phyloP scores from a whole-genome alignment of 1,140 invertebrate genomes.

The Bombus vancouverensis region DNA sequence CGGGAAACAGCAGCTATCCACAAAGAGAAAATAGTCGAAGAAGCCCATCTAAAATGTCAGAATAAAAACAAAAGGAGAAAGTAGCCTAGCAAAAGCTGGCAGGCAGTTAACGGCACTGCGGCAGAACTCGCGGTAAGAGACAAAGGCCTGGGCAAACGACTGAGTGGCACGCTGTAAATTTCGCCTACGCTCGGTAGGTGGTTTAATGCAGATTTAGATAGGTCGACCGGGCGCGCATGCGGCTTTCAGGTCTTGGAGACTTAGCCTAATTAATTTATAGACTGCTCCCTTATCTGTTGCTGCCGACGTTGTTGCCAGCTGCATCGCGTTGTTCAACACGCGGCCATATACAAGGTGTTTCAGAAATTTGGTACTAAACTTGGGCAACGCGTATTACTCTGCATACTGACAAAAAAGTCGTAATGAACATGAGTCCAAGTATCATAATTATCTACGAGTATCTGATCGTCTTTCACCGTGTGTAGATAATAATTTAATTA shows the following conservation, averaged over 20 bases:
- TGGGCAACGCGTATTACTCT: not conserved
- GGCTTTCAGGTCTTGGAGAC: constrained; percentile 77
- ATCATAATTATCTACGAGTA: no score
- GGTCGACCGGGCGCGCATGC: constrained; percentile 55
- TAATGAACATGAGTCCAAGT: not conserved
- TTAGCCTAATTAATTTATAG: constrained; percentile 81
- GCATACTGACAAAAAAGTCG: not conserved
- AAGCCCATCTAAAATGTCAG: no score
- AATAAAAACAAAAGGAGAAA: no score
- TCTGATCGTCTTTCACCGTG: no score
- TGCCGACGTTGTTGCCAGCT: constrained; percentile 54
- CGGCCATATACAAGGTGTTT: not conserved
- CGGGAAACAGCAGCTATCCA: not conserved
- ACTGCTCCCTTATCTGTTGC: constrained; percentile 75
- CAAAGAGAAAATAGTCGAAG: not conserved
- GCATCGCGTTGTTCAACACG: constrained; percentile 34
- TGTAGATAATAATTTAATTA: no score
- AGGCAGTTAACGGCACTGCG: constrained; percentile 41
- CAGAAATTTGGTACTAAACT: not conserved
- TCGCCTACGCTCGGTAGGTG: constrained; percentile 63
- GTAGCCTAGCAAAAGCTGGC: not conserved
- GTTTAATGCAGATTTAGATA: constrained; percentile 80
- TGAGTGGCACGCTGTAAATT: constrained; percentile 70
- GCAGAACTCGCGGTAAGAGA: constrained; percentile 13
- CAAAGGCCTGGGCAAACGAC: constrained; percentile 27